A percentile compares a stretch with the other conserved stretches of the same genome.
These are phyloP conservation scores for Dolichopus griseipennis DNA, from an alignment of 2,888 invertebrate genomes.

Conservation along the genomic window DNA sequence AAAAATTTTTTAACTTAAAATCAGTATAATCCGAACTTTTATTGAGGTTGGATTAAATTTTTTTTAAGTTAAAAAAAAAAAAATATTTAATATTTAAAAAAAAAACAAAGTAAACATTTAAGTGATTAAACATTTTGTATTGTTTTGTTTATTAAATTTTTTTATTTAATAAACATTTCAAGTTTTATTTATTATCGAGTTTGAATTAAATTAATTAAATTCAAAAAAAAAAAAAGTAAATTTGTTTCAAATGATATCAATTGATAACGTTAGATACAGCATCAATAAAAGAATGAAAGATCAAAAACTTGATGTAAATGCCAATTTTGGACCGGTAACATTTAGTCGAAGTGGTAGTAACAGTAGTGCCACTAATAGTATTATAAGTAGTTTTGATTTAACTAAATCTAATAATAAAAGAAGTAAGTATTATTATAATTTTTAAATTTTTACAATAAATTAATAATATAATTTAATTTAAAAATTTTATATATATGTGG, in stretches of 20 bases:
- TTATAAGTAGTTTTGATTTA: background rate
- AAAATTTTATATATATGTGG: no score
- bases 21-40: no score
- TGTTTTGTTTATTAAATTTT: no score
- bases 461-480: no score
- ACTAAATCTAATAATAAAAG: background rate
- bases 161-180: background rate
- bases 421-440: background rate
- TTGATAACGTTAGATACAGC: slow-evolving; percentile 16
- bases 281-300: slow-evolving; percentile 20
- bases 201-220: background rate
- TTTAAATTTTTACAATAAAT: background rate
- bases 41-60: no score
- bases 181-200: background rate
- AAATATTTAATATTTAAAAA: no score
- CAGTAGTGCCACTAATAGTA: background rate
- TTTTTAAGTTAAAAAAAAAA: no score
- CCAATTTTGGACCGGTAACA: slow-evolving; percentile 18
- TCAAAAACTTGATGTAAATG: slow-evolving; percentile 20
- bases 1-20: no score
- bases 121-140: no score
- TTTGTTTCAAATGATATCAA: slow-evolving; percentile 16
- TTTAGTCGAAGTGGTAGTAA: slow-evolving; percentile 8
- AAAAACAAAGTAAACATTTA: no score
- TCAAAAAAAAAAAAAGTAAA: background rate